These are phyloP conservation scores for Clarias fuscus DNA, from an alignment of 2,797 vertebrate genomes.

Conservation along the genomic window DNA sequence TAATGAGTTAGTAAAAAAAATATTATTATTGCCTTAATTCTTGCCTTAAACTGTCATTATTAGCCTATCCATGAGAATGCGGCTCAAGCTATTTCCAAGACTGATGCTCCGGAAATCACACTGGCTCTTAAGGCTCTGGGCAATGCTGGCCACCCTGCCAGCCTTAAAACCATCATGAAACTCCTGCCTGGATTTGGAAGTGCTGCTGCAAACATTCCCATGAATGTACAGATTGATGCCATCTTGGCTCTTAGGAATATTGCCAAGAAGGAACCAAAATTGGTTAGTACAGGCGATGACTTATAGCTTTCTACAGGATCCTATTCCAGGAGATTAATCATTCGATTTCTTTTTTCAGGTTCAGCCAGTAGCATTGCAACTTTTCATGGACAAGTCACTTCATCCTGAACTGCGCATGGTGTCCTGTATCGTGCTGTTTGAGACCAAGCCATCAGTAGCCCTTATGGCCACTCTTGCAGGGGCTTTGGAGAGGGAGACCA, in stretches of 20 bases:
- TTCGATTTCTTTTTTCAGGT: constrained; percentile 68
- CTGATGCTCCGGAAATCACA: constrained; percentile 59
- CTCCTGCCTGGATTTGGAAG: constrained; percentile 71
- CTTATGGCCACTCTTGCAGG: constrained; percentile 70
- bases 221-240: constrained; percentile 69
- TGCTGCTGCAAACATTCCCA: constrained; percentile 59
- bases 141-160: constrained; percentile 76
- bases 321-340: background rate
- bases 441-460: constrained; percentile 76
- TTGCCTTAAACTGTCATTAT: constrained; percentile 14
- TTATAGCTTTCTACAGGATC: background rate
- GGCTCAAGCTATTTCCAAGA: constrained; percentile 57
- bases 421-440: constrained; percentile 76
- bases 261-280: constrained; percentile 72
- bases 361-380: constrained; percentile 75
- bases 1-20: too few relatives aligned
- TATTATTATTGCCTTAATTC: too few relatives aligned
- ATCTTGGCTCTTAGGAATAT: constrained; percentile 75
- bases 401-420: constrained; percentile 75
- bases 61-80: constrained; percentile 72
- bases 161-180: constrained; percentile 77
- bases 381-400: constrained; percentile 74
- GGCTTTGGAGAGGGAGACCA: constrained; percentile 72
- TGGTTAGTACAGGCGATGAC: constrained; percentile 19
- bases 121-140: constrained; percentile 74